These are phyloP conservation scores for Fregetta grallaria DNA, from an alignment of 2,113 vertebrate species.

Conservation along the genomic window DNA sequence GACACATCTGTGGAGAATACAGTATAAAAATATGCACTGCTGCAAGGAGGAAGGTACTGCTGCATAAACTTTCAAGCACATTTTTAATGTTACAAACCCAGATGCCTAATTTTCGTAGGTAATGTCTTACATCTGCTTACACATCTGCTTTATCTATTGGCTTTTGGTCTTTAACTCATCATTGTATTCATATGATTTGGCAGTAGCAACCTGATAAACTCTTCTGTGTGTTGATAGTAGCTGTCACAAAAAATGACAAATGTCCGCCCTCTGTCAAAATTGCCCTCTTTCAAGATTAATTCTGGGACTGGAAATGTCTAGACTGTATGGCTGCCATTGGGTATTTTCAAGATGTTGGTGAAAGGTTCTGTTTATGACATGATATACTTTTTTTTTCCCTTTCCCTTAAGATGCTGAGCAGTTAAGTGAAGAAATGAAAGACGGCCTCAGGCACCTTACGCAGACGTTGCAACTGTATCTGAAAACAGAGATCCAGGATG, in stretches of 20 bases:
- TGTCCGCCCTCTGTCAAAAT: conserved; percentile 7
- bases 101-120: not conserved
- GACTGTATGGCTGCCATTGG: not conserved
- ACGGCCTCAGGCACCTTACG: conserved; percentile 84
- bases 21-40: not conserved
- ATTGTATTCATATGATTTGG: not conserved
- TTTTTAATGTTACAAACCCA: not conserved
- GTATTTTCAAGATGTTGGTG: conserved; percentile 20
- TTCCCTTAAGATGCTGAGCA: conserved; percentile 76
- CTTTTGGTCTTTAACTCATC: conserved; percentile 29
- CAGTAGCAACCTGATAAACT: conserved; percentile 5
- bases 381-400: conserved; percentile 9
- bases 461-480: conserved; percentile 85
- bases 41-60: not conserved
- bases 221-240: not conserved
- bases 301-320: conserved; percentile 8
- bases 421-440: conserved; percentile 87
- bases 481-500: conserved; percentile 77
- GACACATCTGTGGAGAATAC: not conserved
- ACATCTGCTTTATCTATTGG: not conserved
- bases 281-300: conserved; percentile 15
- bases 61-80: not conserved
- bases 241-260: conserved; percentile 34
- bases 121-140: not conserved
- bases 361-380: conserved; percentile 15